Conservation (phyloP, 2,888 invertebrate species). For the Phorcus lineatus region DNA sequence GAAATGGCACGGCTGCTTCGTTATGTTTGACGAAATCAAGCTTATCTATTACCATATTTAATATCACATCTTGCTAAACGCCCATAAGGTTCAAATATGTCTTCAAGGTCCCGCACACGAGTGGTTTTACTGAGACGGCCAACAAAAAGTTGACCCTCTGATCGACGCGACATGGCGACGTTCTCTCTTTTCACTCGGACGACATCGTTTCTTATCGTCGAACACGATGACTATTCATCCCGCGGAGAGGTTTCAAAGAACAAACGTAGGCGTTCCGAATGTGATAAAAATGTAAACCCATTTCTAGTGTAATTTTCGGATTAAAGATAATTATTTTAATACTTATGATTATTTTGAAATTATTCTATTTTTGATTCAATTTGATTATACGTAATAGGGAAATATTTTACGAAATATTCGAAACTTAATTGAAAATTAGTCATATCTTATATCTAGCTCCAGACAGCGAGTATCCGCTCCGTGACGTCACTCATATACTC, state of each 20-base stretch:
- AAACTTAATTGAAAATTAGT: too few relatives aligned
- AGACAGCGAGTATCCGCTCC: too few relatives aligned
- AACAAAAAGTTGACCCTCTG: constrained; percentile 72
- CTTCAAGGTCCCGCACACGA: constrained; percentile 73
- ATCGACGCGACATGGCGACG: constrained; percentile 59
- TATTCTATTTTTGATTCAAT: too few relatives aligned
- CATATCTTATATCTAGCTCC: too few relatives aligned
- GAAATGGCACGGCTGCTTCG: background rate
- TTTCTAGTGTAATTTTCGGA: background rate
- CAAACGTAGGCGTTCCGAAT: background rate
- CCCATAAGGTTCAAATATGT: constrained; percentile 76
- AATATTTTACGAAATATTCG: too few relatives aligned
- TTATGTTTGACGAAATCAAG: too few relatives aligned
- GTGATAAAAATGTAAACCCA: background rate
- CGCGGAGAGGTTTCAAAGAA: background rate
- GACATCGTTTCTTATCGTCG: background rate
- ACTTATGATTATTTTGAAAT: too few relatives aligned
- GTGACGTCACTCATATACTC: too few relatives aligned
- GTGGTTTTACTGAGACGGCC: constrained; percentile 74
- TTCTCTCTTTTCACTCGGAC: background rate
- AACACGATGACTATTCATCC: background rate
- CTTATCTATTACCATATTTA: constrained; percentile 73
- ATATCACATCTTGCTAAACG: constrained; percentile 74
- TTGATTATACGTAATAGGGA: too few relatives aligned
- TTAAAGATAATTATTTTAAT: too few relatives aligned